Conservation (phyloP, 53 echinoderm and acorn worm genomes). For the Astropecten irregularis region DNA sequence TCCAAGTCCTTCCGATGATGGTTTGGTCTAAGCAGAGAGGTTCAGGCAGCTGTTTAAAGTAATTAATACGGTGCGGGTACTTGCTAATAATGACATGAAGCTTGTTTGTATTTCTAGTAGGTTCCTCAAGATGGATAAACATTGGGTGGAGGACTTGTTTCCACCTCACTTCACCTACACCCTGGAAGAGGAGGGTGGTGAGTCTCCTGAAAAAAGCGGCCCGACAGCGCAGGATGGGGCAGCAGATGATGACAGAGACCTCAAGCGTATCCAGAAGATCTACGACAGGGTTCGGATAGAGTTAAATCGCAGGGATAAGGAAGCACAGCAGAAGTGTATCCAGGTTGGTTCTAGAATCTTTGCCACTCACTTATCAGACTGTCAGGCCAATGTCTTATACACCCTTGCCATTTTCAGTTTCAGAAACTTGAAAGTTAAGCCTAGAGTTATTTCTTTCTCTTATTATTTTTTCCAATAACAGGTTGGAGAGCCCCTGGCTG, state of each 20-base stretch:
- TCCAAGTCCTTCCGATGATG: too few relatives aligned
- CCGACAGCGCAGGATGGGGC: conserved; percentile 10
- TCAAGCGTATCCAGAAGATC: conserved; percentile 35
- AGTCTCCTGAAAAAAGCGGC: neutral
- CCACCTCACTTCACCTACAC: conserved; percentile 64
- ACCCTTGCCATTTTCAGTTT: neutral
- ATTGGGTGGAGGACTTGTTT: conserved; percentile 84
- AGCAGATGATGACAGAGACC: conserved; percentile 12
- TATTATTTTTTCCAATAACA: neutral
- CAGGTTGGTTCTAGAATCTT: conserved; percentile 56
- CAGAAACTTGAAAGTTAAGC: neutral
- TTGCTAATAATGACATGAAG: too few relatives aligned
- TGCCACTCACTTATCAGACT: too few relatives aligned
- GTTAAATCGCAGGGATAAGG: conserved; percentile 41
- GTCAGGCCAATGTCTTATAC: neutral
- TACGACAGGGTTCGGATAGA: conserved; percentile 51
- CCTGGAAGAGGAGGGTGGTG: conserved; percentile 5
- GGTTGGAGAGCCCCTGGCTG: conserved; percentile 59
- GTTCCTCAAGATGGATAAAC: conserved; percentile 56
- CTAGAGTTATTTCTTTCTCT: neutral
- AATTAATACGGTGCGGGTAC: too few relatives aligned
- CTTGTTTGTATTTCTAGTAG: too few relatives aligned
- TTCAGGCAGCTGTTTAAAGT: too few relatives aligned
- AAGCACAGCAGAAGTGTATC: conserved; percentile 54
- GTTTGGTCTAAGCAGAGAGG: too few relatives aligned